Evolutionary conservation across 2,888 invertebrate genomes (phyloP).

Genomic region (Torymus texanus): DNA sequence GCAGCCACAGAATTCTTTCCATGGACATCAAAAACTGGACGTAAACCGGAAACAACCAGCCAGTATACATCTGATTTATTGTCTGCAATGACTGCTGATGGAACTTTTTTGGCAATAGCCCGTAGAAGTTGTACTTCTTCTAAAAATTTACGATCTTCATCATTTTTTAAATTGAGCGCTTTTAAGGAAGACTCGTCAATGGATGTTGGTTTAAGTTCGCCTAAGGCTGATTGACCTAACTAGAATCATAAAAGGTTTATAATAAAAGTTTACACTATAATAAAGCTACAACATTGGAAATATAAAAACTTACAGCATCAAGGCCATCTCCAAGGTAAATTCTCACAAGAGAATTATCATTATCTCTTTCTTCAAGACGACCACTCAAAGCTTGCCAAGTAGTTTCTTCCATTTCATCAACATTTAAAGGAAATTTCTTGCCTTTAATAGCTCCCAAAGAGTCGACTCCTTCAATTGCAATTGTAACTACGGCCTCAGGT

Average conservation of each 20-base stretch:
- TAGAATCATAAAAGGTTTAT: slow-evolving; percentile 55
- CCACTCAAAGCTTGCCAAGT: slow-evolving; percentile 79
- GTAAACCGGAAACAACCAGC: slow-evolving; percentile 81
- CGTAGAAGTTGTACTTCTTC: slow-evolving; percentile 80
- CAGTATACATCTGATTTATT: slow-evolving; percentile 81
- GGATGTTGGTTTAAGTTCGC: slow-evolving; percentile 69
- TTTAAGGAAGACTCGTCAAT: slow-evolving; percentile 67
- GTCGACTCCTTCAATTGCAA: slow-evolving; percentile 83
- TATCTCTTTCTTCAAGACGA: slow-evolving; percentile 80
- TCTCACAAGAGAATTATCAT: slow-evolving; percentile 80
- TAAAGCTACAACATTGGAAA: slow-evolving; percentile 5
- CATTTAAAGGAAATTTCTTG: slow-evolving; percentile 78
- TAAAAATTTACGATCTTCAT: slow-evolving; percentile 81
- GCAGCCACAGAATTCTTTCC: slow-evolving; percentile 81
- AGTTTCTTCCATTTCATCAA: slow-evolving; percentile 81
- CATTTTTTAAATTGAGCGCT: slow-evolving; percentile 67
- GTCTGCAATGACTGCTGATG: slow-evolving; percentile 77
- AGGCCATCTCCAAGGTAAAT: slow-evolving; percentile 81
- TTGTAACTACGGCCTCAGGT: slow-evolving; percentile 83
- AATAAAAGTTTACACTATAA: slow-evolving; percentile 7
- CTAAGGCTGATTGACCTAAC: slow-evolving; percentile 72
- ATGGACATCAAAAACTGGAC: slow-evolving; percentile 80
- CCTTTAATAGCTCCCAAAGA: slow-evolving; percentile 65
- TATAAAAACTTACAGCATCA: slow-evolving; percentile 78
- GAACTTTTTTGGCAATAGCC: slow-evolving; percentile 78